These are phyloP conservation scores for Dolichotis patagonum DNA, from an alignment of 2,113 vertebrate species.

Conservation along the genomic window DNA sequence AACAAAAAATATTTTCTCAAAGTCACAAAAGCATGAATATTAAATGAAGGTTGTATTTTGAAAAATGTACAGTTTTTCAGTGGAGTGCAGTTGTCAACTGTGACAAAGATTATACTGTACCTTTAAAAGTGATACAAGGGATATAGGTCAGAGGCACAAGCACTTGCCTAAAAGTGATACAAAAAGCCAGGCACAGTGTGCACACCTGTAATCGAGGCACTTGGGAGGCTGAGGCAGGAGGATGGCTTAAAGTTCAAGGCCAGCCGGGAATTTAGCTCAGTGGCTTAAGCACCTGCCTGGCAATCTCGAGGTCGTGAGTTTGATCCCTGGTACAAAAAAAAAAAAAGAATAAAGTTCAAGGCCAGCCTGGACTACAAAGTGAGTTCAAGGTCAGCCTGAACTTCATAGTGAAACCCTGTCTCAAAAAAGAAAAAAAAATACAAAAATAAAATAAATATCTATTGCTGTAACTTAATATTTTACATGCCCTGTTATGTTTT, in stretches of 20 bases:
- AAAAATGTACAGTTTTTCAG: conserved; percentile 56
- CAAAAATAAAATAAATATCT: conserved; percentile 59
- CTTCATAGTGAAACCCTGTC: not conserved
- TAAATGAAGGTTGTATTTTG: conserved; percentile 70
- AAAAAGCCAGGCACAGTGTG: not conserved
- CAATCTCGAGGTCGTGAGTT: too few species aligned
- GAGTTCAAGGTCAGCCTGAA: not conserved
- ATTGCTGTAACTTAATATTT: conserved; percentile 66
- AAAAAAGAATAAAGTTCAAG: too few species aligned
- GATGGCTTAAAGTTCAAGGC: too few species aligned
- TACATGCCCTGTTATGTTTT: conserved; percentile 58
- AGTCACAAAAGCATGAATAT: conserved; percentile 85
- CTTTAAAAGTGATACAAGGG: conserved; percentile 66
- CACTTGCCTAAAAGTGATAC: conserved; percentile 50
- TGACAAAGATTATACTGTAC: conserved; percentile 50
- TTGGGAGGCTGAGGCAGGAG: too few species aligned
- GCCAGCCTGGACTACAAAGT: too few species aligned
- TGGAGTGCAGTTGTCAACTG: conserved; percentile 68
- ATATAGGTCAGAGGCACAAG: too few species aligned
- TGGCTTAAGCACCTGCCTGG: too few species aligned
- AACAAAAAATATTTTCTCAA: conserved; percentile 75
- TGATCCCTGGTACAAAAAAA: too few species aligned
- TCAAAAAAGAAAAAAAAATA: too few species aligned
- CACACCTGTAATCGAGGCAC: too few species aligned
- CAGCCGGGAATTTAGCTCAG: too few species aligned